phyloP scores from a whole-genome alignment of 2,888 invertebrate species.

The Willowsia nigromaculata region DNA sequence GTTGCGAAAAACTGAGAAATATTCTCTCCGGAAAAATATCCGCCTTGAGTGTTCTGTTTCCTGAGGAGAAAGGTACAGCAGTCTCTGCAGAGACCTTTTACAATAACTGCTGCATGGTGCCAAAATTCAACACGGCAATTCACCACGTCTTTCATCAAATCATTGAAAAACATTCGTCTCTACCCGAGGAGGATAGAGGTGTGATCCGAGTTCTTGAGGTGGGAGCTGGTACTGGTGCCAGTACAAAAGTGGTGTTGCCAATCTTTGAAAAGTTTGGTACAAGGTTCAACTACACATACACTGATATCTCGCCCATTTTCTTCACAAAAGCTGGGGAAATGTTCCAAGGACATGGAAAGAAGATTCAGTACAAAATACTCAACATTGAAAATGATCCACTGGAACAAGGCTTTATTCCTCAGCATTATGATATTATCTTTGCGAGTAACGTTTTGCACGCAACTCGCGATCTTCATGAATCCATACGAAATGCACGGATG shows the following conservation, averaged over 20 bases:
- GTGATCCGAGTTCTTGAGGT: conserved; percentile 57
- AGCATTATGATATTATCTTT: conserved; percentile 66
- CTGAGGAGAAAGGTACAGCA: conserved; percentile 59
- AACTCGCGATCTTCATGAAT: conserved; percentile 23
- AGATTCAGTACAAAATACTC: conserved; percentile 65
- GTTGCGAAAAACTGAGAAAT: conserved; percentile 53
- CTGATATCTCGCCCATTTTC: conserved; percentile 71
- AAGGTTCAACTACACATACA: conserved; percentile 65
- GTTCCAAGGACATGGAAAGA: conserved; percentile 55
- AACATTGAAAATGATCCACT: conserved; percentile 69
- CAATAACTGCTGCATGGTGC: conserved; percentile 62
- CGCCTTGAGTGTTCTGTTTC: conserved; percentile 70
- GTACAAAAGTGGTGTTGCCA: conserved; percentile 45
- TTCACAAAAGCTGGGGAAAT: conserved; percentile 61
- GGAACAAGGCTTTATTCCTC: conserved; percentile 64
- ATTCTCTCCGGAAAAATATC: conserved; percentile 65
- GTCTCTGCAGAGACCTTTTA: conserved; percentile 68
- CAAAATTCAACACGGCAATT: conserved; percentile 17
- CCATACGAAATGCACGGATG: conserved; percentile 42
- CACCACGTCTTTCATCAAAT: conserved; percentile 46
- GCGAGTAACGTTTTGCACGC: conserved; percentile 70
- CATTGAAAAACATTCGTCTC: not conserved
- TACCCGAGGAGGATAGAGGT: conserved; percentile 45
- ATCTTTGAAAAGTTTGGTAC: conserved; percentile 55
- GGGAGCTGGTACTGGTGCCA: conserved; percentile 68